These are phyloP conservation scores for Enteromius thamalakanensis DNA, from an alignment of 2,797 vertebrate genomes.

Conservation along the genomic window DNA sequence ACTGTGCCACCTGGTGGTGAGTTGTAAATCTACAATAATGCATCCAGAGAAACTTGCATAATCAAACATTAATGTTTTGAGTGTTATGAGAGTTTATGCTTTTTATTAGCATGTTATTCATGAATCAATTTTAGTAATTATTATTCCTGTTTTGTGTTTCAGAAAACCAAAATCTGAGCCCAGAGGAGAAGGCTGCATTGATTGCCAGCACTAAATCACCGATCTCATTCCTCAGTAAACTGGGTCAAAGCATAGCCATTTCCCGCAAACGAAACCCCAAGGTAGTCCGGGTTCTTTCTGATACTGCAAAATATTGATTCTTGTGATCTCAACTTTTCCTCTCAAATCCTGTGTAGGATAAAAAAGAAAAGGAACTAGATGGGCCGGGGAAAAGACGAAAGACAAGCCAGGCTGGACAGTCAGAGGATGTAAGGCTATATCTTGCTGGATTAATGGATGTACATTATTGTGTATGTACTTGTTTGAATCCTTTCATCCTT, in stretches of 20 bases:
- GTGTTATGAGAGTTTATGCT: not conserved
- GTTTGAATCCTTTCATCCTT: not conserved
- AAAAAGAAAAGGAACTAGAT: slow-evolving; percentile 94
- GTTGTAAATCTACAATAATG: slow-evolving; percentile 51
- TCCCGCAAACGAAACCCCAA: slow-evolving; percentile 95
- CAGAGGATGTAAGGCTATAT: slow-evolving; percentile 87
- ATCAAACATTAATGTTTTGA: not conserved
- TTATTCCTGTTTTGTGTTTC: slow-evolving; percentile 35
- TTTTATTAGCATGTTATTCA: not conserved
- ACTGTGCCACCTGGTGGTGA: slow-evolving; percentile 90
- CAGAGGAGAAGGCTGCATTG: slow-evolving; percentile 90
- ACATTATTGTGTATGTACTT: not conserved
- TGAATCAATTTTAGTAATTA: not conserved
- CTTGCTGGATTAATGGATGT: not conserved
- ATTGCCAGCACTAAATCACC: slow-evolving; percentile 93
- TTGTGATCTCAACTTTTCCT: not conserved
- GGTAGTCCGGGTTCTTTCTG: slow-evolving; percentile 71
- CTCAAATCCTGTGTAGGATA: slow-evolving; percentile 82
- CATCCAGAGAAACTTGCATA: not conserved
- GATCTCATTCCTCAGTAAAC: slow-evolving; percentile 96
- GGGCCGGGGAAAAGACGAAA: slow-evolving; percentile 92
- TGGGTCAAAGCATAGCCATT: slow-evolving; percentile 96
- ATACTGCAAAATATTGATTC: not conserved
- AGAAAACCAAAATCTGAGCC: slow-evolving; percentile 89
- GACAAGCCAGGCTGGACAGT: slow-evolving; percentile 89